Percentiles rank a stretch among this genome's conserved stretches.
Evolutionary conservation across 2,113 vertebrate species (phyloP).

Genomic region (Helogale parvula): DNA sequence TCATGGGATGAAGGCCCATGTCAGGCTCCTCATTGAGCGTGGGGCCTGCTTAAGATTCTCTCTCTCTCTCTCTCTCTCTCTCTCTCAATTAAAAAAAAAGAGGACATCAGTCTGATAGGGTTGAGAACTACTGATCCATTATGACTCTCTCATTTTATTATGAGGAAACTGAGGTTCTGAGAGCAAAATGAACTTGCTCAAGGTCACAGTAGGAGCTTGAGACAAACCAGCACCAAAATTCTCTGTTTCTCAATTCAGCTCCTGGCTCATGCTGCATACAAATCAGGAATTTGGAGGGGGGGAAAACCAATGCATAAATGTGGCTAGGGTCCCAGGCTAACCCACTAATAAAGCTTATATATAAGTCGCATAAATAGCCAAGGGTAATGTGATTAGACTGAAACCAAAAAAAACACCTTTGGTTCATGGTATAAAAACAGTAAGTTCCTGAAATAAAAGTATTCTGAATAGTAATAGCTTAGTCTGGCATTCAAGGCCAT

Average conservation of each 20-base stretch:
- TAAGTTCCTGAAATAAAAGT: slow-evolving; percentile 30
- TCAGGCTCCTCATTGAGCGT: neutral
- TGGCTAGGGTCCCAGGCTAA: neutral
- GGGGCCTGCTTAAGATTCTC: neutral
- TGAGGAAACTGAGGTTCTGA: neutral
- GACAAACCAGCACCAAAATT: neutral
- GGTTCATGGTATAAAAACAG: neutral
- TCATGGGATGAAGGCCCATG: neutral
- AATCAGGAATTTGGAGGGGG: neutral
- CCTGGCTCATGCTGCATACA: neutral
- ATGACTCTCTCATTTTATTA: neutral
- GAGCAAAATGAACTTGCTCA: neutral
- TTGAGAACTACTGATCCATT: neutral
- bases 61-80: too few relatives aligned
- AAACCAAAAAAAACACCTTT: neutral
- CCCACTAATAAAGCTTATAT: slow-evolving; percentile 6
- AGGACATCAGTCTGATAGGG: neutral
- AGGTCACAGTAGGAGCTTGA: slow-evolving; percentile 2
- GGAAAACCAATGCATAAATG: neutral
- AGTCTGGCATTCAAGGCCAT: neutral
- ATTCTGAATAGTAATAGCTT: neutral
- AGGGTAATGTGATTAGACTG: neutral
- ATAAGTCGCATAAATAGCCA: neutral
- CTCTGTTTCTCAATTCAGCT: neutral
- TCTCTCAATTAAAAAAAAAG: neutral